Evolutionary conservation across 2,113 vertebrate species (phyloP).

Genomic region (Pteropus alecto): DNA sequence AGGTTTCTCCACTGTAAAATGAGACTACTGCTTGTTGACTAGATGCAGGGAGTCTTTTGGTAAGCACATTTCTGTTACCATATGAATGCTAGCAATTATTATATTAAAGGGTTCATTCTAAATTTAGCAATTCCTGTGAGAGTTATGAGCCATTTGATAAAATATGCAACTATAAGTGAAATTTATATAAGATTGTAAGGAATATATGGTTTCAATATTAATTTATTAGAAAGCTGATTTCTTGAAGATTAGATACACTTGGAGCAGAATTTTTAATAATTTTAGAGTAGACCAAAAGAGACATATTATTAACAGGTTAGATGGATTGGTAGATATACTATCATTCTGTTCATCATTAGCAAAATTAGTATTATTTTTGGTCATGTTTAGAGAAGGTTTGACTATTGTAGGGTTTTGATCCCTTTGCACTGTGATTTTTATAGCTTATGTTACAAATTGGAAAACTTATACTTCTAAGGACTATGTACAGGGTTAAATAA

Average conservation of each 20-base stretch:
- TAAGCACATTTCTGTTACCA: background rate
- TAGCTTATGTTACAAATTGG: background rate
- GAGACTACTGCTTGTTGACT: background rate
- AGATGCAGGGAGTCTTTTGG: background rate
- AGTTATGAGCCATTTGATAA: conserved; percentile 22
- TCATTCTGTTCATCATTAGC: conserved; percentile 2
- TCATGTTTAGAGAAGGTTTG: background rate
- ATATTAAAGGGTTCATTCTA: background rate
- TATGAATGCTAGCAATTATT: background rate
- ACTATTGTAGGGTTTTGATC: background rate
- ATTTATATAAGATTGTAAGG: background rate
- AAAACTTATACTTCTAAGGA: background rate
- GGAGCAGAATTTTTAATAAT: conserved; percentile 30
- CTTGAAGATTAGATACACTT: background rate
- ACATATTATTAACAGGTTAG: background rate
- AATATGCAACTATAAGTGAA: conserved; percentile 2
- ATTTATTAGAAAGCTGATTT: background rate
- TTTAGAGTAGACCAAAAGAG: conserved; percentile 6
- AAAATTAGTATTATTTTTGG: conserved; percentile 4
- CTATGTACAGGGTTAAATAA: background rate
- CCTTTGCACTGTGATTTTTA: background rate
- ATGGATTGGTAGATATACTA: background rate
- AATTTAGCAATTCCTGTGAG: background rate
- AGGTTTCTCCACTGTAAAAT: conserved; percentile 9
- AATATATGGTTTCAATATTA: background rate